Evolutionary conservation across 2,113 vertebrate genomes (phyloP), one percentile per base, ranked within the genome.

Genomic region (Podilymbus podiceps): DNA sequence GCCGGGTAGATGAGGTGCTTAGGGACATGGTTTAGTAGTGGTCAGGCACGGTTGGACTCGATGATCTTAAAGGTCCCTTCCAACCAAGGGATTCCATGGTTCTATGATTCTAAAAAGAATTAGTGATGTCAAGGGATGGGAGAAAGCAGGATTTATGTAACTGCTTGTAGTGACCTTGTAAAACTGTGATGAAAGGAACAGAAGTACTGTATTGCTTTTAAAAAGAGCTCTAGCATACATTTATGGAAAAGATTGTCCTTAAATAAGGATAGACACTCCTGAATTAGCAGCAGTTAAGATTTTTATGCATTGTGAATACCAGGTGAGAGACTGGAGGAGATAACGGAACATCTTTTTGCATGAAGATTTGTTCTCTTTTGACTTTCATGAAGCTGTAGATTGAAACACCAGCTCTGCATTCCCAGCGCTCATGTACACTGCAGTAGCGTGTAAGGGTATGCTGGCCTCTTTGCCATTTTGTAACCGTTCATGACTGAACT

Each of bases 241-340:
- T 79, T 75, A 14, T 55, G 67, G 81, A 82, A 79, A 53, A 90
- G 24, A 38, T 64, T 73, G 63, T 89, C 76, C 79, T 90, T 81
- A 93, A 78, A 53, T 56, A 75, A 85, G 47, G 60, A 13, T 2
- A 72, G 44, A 33, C 40, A 33, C 24, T 90, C 66, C 92, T 75
- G 75, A 96, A 92, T 90, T 95, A 95, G 92, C 73, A 81, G 64
- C 72, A 90, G 64, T 84, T 78, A 56, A 80, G 72, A 63, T 80
- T 95, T 85, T 84, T 90, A 94, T 93, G 88, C 68, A 12, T 85
- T 92, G 88, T 11, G 79, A 96, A 89, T 68, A 68, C 72, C 89
- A 95, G 85, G 92, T 97, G 96, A 96, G 76, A 96, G 95, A 97
- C 95, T 89, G 81, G 44, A 93, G 73, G 35, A 77, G 44, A 72